These are phyloP conservation scores for Cynoglossus semilaevis DNA, from an alignment of 2,113 vertebrate genomes.

Conservation along the genomic window DNA sequence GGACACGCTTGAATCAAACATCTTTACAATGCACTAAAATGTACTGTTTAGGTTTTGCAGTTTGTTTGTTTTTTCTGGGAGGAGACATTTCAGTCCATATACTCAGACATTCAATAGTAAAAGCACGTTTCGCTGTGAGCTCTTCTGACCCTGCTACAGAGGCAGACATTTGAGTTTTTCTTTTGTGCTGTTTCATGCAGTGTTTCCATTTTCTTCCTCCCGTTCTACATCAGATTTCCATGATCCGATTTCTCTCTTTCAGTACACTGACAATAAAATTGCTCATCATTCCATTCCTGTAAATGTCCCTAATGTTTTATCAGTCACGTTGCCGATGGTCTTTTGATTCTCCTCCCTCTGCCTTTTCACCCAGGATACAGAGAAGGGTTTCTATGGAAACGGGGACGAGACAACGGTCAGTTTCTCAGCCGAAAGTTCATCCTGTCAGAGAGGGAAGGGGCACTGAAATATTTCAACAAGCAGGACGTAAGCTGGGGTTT, in stretches of 20 bases:
- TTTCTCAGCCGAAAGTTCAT: constrained; percentile 94
- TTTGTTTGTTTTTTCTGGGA: too few relatives aligned
- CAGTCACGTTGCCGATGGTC: constrained; percentile 6
- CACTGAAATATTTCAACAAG: constrained; percentile 95
- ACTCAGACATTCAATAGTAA: not conserved
- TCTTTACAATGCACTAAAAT: too few relatives aligned
- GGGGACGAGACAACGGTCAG: constrained; percentile 92
- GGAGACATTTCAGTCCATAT: too few relatives aligned
- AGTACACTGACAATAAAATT: constrained; percentile 9
- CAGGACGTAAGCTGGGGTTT: constrained; percentile 82
- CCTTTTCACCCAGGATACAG: constrained; percentile 81
- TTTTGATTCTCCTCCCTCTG: not conserved
- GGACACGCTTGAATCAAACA: too few relatives aligned
- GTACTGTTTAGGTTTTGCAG: too few relatives aligned
- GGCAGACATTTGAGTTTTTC: constrained; percentile 1
- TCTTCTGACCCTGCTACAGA: not conserved
- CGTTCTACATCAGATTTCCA: constrained; percentile 16
- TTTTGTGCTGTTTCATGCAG: constrained; percentile 29
- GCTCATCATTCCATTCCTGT: constrained; percentile 1
- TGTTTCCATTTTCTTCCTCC: not conserved
- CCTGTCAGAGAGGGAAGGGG: constrained; percentile 89
- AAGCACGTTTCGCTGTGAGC: constrained; percentile 11
- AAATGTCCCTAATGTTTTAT: constrained; percentile 19
- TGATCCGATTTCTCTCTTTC: constrained; percentile 16
- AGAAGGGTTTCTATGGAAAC: constrained; percentile 95